Evolutionary conservation across 2,113 vertebrate species (phyloP).

Genomic region (Sakesphorus luctuosus): DNA sequence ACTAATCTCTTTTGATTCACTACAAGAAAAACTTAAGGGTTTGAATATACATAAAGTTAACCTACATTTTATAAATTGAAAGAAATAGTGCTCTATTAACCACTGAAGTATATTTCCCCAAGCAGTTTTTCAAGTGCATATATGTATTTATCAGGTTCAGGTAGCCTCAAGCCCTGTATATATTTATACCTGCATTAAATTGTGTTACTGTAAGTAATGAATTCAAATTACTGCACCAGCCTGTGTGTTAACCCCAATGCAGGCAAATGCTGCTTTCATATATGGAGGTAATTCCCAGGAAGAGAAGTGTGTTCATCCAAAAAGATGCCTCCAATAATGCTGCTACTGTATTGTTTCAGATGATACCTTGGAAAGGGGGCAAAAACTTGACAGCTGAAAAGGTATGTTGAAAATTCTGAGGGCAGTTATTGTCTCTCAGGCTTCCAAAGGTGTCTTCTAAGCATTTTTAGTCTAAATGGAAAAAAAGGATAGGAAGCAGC

Average conservation of each 20-base stretch:
- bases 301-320: background rate
- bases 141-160: background rate
- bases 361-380: background rate
- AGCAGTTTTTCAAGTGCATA: background rate
- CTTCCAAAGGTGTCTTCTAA: background rate
- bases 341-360: background rate
- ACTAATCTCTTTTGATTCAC: constrained; percentile 1
- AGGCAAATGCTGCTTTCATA: background rate
- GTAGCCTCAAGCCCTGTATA: background rate
- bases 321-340: background rate
- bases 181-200: background rate
- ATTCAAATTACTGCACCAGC: background rate
- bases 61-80: background rate
- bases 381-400: background rate
- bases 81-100: background rate
- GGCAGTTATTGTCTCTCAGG: background rate
- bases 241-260: background rate
- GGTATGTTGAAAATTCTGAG: background rate
- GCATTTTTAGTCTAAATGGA: background rate
- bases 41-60: background rate
- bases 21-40: background rate
- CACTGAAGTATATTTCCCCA: background rate
- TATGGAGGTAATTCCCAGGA: background rate
- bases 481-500: background rate
- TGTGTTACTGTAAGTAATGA: background rate